Evolutionary conservation across 37 sponge, comb jelly and placozoan species (phyloP).

Genomic region (Mnemiopsis leidyi): DNA sequence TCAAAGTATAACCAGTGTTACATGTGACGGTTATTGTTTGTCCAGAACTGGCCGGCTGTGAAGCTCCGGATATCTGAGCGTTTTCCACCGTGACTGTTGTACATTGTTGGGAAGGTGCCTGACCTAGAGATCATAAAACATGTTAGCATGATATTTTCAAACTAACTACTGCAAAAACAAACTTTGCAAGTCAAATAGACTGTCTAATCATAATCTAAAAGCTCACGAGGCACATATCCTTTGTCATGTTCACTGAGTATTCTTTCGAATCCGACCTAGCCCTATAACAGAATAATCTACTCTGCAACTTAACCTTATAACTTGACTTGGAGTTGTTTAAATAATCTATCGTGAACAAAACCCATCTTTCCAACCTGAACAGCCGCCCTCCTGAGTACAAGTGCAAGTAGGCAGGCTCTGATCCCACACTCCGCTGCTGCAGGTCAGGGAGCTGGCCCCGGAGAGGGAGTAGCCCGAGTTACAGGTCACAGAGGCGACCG

Average conservation of each 20-base stretch:
- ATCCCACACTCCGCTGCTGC: background rate
- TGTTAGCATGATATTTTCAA: no score
- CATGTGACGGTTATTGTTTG: background rate
- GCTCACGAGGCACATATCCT: no score
- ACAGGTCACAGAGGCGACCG: constrained; percentile 5
- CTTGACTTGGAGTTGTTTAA: no score
- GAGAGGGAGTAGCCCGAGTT: background rate
- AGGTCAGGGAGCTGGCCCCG: background rate
- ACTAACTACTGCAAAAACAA: no score
- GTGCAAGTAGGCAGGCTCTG: background rate
- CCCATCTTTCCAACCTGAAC: background rate
- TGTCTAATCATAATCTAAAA: no score
- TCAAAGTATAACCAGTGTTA: background rate
- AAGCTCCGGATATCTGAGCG: background rate
- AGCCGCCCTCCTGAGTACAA: background rate
- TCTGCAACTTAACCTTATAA: no score
- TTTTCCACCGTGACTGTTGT: background rate
- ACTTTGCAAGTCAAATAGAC: no score
- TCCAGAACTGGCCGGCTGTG: background rate
- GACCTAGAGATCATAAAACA: no score
- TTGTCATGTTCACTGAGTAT: no score
- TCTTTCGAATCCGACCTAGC: no score
- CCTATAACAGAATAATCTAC: no score
- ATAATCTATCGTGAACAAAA: no score
- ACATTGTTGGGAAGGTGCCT: background rate